Percentiles rank a stretch among this genome's conserved stretches.
These are phyloP conservation scores for Platypus cylindrus DNA, from an alignment of 2,888 invertebrate genomes.

Conservation along the genomic window DNA sequence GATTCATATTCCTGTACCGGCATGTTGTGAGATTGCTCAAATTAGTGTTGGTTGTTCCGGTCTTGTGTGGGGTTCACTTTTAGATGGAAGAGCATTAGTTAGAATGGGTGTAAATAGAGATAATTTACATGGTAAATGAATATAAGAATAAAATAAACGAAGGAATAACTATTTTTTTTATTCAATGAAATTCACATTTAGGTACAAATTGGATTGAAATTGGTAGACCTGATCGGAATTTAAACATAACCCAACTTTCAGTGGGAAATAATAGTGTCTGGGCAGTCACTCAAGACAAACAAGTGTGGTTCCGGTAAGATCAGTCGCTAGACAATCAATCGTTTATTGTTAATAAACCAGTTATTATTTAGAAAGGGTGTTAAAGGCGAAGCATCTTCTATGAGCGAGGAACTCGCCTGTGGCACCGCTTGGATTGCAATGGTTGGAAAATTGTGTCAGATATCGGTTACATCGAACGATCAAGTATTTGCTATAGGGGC, in stretches of 20 bases:
- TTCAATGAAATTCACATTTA: conserved; percentile 1
- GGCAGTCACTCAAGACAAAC: conserved; percentile 71
- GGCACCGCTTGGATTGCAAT: conserved; percentile 85
- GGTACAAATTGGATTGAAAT: conserved; percentile 66
- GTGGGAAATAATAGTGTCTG: conserved; percentile 69
- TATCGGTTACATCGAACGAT: conserved; percentile 79
- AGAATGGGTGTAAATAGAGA: conserved; percentile 75
- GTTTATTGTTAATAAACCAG: too few species aligned
- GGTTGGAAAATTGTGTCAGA: conserved; percentile 68
- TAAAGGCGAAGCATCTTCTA: conserved; percentile 54
- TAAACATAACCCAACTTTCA: conserved; percentile 62
- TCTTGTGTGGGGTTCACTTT: conserved; percentile 74
- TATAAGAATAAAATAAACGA: not conserved
- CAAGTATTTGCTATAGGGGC: conserved; percentile 76
- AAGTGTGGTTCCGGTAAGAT: conserved; percentile 78
- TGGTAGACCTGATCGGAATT: conserved; percentile 56
- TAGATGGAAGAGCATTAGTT: conserved; percentile 72
- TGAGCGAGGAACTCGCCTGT: conserved; percentile 62
- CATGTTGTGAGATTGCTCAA: conserved; percentile 71
- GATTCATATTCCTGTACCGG: conserved; percentile 64
- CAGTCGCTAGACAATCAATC: not conserved
- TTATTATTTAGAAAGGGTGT: conserved; percentile 23
- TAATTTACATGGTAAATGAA: conserved; percentile 37
- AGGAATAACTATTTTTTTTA: too few species aligned
- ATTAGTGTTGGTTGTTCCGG: conserved; percentile 78